Conservation (phyloP, 1,140 invertebrate genomes). For the Dreissena polymorpha region DNA sequence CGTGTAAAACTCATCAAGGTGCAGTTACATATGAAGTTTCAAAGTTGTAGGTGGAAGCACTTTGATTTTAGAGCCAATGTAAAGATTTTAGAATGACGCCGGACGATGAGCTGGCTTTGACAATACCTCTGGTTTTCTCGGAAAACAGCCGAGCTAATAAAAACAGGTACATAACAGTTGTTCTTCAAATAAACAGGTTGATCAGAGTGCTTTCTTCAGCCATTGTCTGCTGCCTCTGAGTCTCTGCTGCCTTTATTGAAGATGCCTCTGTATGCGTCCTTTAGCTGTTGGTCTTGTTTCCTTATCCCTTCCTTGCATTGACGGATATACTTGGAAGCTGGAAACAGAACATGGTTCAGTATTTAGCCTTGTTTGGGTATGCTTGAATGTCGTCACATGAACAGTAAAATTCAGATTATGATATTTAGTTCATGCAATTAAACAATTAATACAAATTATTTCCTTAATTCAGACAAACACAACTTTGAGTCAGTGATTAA, state of each 20-base stretch:
- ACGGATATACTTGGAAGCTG: slow-evolving; percentile 3
- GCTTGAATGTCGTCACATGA: background rate
- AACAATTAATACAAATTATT: background rate
- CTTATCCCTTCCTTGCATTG: slow-evolving; percentile 43
- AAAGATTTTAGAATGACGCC: too few relatives aligned
- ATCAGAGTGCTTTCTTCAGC: too few relatives aligned
- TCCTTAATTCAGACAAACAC: background rate
- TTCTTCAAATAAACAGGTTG: too few relatives aligned
- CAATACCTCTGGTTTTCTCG: too few relatives aligned
- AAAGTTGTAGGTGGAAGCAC: too few relatives aligned
- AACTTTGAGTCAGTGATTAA: background rate
- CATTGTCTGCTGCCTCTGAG: too few relatives aligned
- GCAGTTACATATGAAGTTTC: too few relatives aligned
- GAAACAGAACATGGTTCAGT: background rate
- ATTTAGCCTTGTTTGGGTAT: background rate
- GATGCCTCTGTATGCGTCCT: slow-evolving; percentile 50
- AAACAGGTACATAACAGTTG: too few relatives aligned
- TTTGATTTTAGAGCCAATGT: too few relatives aligned
- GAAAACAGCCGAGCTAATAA: too few relatives aligned
- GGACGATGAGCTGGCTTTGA: too few relatives aligned
- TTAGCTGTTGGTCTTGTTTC: slow-evolving; percentile 42
- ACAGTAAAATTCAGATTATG: background rate
- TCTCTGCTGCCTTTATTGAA: slow-evolving; percentile 21
- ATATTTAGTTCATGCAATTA: background rate
- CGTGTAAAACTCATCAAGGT: too few relatives aligned